Percentiles rank a stretch among this genome's conserved stretches.
These are phyloP conservation scores for Drosophila nigromelanica DNA, from an alignment of 1,140 invertebrate genomes.

Conservation along the genomic window DNA sequence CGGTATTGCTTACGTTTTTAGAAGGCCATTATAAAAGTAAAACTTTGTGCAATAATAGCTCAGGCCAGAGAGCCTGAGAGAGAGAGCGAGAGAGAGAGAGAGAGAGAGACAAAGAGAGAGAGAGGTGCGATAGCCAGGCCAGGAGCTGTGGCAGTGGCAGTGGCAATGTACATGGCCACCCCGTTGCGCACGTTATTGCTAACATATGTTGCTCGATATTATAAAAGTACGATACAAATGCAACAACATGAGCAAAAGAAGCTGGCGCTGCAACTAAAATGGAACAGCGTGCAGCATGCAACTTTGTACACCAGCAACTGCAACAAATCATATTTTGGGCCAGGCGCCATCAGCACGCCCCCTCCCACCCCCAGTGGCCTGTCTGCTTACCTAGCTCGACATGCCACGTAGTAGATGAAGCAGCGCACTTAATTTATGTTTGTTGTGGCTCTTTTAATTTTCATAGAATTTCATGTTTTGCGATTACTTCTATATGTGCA, in stretches of 20 bases:
- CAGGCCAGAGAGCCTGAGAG: background rate
- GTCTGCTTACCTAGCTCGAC: constrained; percentile 32
- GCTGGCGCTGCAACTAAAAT: constrained; percentile 24
- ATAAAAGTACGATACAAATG: constrained; percentile 50
- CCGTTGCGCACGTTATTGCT: constrained; percentile 63
- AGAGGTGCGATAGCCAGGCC: background rate
- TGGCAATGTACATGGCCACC: constrained; percentile 8
- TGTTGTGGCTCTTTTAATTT: constrained; percentile 41
- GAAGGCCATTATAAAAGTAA: constrained; percentile 68
- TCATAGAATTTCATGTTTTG: constrained; percentile 37
- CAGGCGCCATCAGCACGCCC: background rate
- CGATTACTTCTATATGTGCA: constrained; percentile 19
- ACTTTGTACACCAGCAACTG: constrained; percentile 26
- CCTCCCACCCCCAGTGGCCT: background rate
- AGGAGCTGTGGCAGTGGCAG: constrained; percentile 11
- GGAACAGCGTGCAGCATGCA: constrained; percentile 35
- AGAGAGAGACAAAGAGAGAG: background rate
- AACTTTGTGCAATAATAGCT: constrained; percentile 75
- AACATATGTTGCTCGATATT: constrained; percentile 77
- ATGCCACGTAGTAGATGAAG: constrained; percentile 35
- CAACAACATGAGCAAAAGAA: constrained; percentile 28
- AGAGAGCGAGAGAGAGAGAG: background rate
- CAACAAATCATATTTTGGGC: constrained; percentile 49
- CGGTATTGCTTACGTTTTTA: constrained; percentile 3
- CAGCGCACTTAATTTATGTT: constrained; percentile 42